A percentile compares a stretch with the other conserved stretches of the same genome.
Conservation (phyloP, 2,888 invertebrate species). For the Neelides folsomi region DNA sequence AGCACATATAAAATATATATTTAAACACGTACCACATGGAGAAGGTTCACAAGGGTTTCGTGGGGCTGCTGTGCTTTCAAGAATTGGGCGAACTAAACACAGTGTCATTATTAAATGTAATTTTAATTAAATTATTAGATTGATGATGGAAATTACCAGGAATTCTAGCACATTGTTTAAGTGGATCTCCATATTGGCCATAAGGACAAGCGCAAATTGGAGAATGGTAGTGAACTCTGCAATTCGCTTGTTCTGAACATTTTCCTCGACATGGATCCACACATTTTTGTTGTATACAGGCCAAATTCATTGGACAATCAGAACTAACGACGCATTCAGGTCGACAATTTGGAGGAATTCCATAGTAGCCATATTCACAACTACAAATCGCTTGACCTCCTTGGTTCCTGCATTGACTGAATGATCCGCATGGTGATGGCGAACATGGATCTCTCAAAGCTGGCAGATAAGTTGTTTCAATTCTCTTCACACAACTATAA, state of each 20-base stretch:
- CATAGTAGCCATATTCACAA: conserved; percentile 60
- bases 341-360: conserved; percentile 52
- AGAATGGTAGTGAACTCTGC: conserved; percentile 54
- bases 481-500: conserved; percentile 42
- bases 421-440: conserved; percentile 58
- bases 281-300: conserved; percentile 50
- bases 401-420: conserved; percentile 51
- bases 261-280: conserved; percentile 59
- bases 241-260: conserved; percentile 55
- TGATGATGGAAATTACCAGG: no score
- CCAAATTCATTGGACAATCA: conserved; percentile 44
- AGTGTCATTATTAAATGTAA: no score
- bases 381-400: conserved; percentile 50
- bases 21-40: conserved; percentile 46
- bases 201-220: conserved; percentile 47
- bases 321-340: conserved; percentile 48
- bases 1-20: no score
- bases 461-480: conserved; percentile 24
- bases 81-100: no score
- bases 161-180: conserved; percentile 43
- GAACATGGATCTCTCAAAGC: conserved; percentile 41
- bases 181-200: conserved; percentile 40
- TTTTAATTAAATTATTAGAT: no score
- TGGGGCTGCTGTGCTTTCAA: background rate
- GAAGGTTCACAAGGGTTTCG: conserved; percentile 39